Percentiles rank a stretch among this genome's conserved stretches.
Evolutionary conservation across 2,888 invertebrate species (phyloP).

Genomic region (Cacoxenus indagator): DNA sequence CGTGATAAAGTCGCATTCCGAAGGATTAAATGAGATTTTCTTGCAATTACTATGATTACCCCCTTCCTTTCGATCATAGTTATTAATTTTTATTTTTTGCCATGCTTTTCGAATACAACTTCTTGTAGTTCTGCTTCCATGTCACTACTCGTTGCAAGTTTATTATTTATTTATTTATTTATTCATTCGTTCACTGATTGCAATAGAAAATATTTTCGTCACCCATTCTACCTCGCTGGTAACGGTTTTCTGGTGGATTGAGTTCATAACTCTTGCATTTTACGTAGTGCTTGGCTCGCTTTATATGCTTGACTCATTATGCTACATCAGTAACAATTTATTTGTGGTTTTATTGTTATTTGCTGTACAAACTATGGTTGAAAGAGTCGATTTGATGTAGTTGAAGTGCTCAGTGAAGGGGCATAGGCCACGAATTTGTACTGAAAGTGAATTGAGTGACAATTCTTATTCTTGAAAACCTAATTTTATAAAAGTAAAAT

Average conservation of each 20-base stretch:
- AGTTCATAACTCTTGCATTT: slow-evolving; percentile 6
- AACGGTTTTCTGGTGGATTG: neutral
- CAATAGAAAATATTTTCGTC: slow-evolving; percentile 2
- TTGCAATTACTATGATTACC: slow-evolving; percentile 53
- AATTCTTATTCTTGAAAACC: too few relatives aligned
- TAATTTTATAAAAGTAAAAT: too few relatives aligned
- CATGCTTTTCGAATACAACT: neutral
- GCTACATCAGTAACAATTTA: neutral
- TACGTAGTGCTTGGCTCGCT: neutral
- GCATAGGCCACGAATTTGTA: neutral
- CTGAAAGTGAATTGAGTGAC: neutral
- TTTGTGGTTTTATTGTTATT: neutral
- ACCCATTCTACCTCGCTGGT: neutral
- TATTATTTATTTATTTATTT: slow-evolving; percentile 13
- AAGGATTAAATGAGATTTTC: slow-evolving; percentile 66
- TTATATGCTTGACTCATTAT: neutral
- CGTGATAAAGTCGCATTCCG: slow-evolving; percentile 65
- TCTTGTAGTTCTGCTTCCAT: neutral
- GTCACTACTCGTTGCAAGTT: neutral
- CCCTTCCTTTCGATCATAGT: neutral
- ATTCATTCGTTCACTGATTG: slow-evolving; percentile 14
- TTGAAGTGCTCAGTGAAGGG: neutral
- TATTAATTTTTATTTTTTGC: neutral
- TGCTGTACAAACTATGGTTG: neutral
- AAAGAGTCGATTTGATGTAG: neutral